phyloP scores from a whole-genome alignment of 2,888 invertebrate species.

The Chirona hameri region DNA sequence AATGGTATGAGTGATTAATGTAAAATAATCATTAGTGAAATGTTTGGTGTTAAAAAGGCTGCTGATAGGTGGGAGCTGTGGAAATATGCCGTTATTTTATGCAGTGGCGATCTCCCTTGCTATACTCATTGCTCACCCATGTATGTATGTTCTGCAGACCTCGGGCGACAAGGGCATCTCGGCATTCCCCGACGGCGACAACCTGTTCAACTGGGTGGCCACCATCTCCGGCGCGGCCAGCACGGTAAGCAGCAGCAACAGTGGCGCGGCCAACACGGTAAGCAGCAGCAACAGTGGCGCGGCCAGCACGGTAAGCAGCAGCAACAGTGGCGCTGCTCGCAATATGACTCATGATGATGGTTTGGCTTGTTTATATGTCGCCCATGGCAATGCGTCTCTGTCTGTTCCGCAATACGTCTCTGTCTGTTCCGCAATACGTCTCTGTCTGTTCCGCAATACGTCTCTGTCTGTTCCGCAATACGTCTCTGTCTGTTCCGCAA shows the following conservation, averaged over 20 bases:
- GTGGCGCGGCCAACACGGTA: neutral
- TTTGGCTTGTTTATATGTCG: no score
- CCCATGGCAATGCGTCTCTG: no score
- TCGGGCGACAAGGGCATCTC: slow-evolving; percentile 77
- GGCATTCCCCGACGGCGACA: slow-evolving; percentile 94
- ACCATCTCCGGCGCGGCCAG: slow-evolving; percentile 87
- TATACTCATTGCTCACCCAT: neutral
- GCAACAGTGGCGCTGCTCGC: neutral
- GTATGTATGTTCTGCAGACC: neutral
- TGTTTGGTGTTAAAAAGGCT: neutral
- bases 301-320: slow-evolving; percentile 65
- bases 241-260: slow-evolving; percentile 57
- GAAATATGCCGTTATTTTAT: neutral
- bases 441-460: no score
- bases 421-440: no score
- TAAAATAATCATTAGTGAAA: neutral
- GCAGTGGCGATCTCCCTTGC: neutral
- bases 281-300: no score
- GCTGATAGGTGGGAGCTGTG: neutral
- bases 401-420: no score
- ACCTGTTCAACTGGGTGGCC: slow-evolving; percentile 93
- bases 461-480: no score
- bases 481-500: no score
- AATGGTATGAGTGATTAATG: no score
- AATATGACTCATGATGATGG: no score